Evolutionary conservation across 2,888 invertebrate genomes (phyloP), one percentile per base, ranked within the genome.

Genomic region (Diarsia dahlii): DNA sequence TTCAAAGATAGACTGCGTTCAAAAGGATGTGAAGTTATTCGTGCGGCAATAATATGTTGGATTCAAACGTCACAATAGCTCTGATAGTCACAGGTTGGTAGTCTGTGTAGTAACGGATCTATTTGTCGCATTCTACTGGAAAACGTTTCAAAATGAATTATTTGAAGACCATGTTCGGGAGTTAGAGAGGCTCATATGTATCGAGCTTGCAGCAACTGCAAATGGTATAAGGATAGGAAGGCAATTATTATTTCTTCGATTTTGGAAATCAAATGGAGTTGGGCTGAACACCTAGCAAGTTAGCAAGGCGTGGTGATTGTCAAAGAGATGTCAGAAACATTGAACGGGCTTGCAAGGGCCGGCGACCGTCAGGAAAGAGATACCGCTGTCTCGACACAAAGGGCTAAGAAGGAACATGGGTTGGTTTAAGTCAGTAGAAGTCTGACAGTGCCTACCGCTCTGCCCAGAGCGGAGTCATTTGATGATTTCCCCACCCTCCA

Each of bases 31-130:
- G 65, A 80, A 80, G 48, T 46, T 63, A 52, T 23, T 69, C 70
- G 8, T 74, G 65, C 34, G 34, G 71, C 67, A 84, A 12, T 84
- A 72, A 84, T 18, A 67, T 69, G 69, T 46, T 39, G 68, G 62
- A 80, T 82, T 69, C 84, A 66, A 74, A 74, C 65, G 50, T 68
- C 62, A 71, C 65, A 68, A 78, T 65, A 34, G 48, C 13, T 9
- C 54, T 66, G 64, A 77, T 58, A 67, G 28, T 63, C 28, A 54
- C 46, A 69, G 60, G 46, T 60, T 58, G 39, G 10, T 23, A 23
- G 50, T 39, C 34, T 39, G 13, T 12, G 20, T n/a, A 54, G 8
- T 15, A 28, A 50, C 13, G 60, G 0, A 46, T 39, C 15, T 48
- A 56, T 23, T 10, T 15, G n/a, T 62, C 39, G n/a, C 4, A 65